Evolutionary conservation across 2,113 vertebrate genomes (phyloP), one percentile per base, ranked within the genome.

Genomic region (Gambusia holbrooki): DNA sequence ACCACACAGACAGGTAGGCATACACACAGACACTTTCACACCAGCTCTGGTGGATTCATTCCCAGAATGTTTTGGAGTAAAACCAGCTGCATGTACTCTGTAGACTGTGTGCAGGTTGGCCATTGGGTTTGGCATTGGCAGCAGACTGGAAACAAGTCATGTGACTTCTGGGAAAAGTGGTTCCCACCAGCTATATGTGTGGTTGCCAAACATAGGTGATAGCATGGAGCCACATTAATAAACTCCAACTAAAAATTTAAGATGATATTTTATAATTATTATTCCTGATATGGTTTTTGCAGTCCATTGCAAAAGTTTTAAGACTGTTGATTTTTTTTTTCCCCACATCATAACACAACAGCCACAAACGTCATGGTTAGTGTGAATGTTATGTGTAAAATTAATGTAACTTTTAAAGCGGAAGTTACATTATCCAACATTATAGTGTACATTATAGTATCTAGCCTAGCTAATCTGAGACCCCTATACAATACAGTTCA

Each of bases 51-150:
- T 93, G 93, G 93, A 89, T 65, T 69, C 80, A 66, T 72, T 91
- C 89, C 90, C 90, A 92, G 88, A 93, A 87, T 84, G 80, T 80
- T 88, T 86, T 90, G 90, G 88, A 90, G 51, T 45, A 12, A 30
- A 63, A 84, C 85, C 90, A 91, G 89, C 85, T 87, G 88, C 90
- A 89, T 93, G 90, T 91, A 89, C 88, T 84, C 79, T 68, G 83
- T 80, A 80, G 87, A 89, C 84, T 86, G 89, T 76, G 76, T 87
- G 88, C 76, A 84, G 84, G 79, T 85, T 90, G 77, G 82, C 83
- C 88, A 73, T 92, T 93, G 93, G 87, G 89, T 87, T 93, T 94
- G 92, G 91, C 90, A 90, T 71, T 85, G 80, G 86, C 80, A 87
- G 67, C 32, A 84, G 84, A 83, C 85, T 88, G 90, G 88, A 88